Base-by-base conservation (phyloP, 2,888 invertebrate species). In the Sceliomorpha sp. region DNA sequence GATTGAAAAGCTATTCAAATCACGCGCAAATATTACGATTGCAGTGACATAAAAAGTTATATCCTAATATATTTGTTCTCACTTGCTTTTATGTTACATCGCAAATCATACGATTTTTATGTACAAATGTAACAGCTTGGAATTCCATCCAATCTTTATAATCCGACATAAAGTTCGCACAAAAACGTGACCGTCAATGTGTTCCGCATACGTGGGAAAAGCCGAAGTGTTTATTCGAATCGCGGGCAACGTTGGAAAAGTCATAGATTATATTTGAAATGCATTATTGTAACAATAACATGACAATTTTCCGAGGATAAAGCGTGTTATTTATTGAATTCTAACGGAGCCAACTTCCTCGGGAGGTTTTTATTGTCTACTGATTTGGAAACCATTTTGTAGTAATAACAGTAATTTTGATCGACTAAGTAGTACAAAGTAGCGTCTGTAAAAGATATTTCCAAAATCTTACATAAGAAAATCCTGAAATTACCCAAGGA, bases 61-160 rank as follows among this genome's bases (percentile, higher is more conserved):
- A 45, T 50, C 20, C 32, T 47, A 26, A 53, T 17, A 47, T 45
- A 47, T 39, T 45, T 12, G 31, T 10, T 62, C 37, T 24, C 55
- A 36, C 47, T 45, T 34, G 20, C 40, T 20, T 40, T 47, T 32
- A 34, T 15, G 26, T 26, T 27, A 32, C 34, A 48, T 34, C 42
- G 42, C 63, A 31, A 56, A 64, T 56, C 56, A 36, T 50, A 36
- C 26, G 17, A 47, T 40, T 56, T 64, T 56, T 47, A 55, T 34
- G 32, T 24, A 37, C 14, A 27, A 37, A 26, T 39, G 36, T 26
- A 50, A 56, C 36, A 37, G 45, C 44, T 44, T 53, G 39, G 39
- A 45, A 62, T 62, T 62, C 62, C 53, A 62, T 44, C 56, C 56
- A 64, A 50, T 56, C 64, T 64, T 48, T 64, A 56, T 64, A 64